These are phyloP conservation scores for mouse (Mus musculus) DNA, from an alignment of 2,113 vertebrate genomes.

Conservation along the genomic window GRCm39 chr14:98786001-98786500, in stretches of 20 bases:
- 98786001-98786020: background rate
- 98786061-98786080: background rate
- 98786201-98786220: background rate
- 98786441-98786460: background rate
- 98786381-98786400: background rate
- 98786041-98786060: background rate
- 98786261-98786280: background rate
- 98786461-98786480: background rate
- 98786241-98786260: background rate
- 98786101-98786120: background rate
- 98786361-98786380: background rate
- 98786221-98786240: background rate
- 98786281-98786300: background rate
- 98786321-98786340: conserved; percentile 23
- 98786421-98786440: background rate
- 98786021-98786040: background rate
- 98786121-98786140: background rate
- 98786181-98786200: background rate
- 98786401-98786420: background rate
- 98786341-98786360: background rate
- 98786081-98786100: background rate
- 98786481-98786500: background rate
- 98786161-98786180: background rate
- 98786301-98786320: background rate
- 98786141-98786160: background rate